Evolutionary conservation across 2,888 invertebrate species (phyloP), one percentile per base, ranked within the genome.

Genomic region (Drosophila pseudotalamancana): DNA sequence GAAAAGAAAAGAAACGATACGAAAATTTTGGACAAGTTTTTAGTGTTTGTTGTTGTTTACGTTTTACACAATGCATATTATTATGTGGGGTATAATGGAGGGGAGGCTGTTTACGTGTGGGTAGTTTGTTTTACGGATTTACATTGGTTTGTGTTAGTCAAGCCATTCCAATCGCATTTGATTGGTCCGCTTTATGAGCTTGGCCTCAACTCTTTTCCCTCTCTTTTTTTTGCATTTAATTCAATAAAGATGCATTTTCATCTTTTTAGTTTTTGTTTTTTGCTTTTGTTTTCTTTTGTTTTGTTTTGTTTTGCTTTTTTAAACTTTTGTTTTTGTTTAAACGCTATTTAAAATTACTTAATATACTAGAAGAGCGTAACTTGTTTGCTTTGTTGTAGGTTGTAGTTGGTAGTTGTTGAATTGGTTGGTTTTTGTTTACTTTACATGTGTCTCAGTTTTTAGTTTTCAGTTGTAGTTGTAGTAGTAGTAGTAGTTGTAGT

Each of bases 321-420:
- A 50, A 63, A 61, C 56, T 79, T 53, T 77, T 64, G 59, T 46
- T 60, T 72, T 72, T 73, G 68, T 78, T 84, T 84, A 74, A 74
- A 67, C 67, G 63, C 81, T 82, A 82, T 82, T 79, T 85, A 85
- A 83, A 82, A 85, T 83, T 85, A 83, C 85, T 85, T 85, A 83
- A 66, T 70, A 82, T 82, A 82, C 85, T 83, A 83, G 82, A 81
- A 84, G 81, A 84, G 85, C 83, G 85, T 82, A 82, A 76, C 85
- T 76, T 77, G 68, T 83, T 78, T 79, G 63, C 37, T 57, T 64
- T 65, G 72, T 70, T 77, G 64, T 63, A 51, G 71, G 71, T 53
- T 56, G 55, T 76, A 43, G 57, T 70, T 69, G 39, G 48, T 59
- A 64, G 46, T 62, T 64, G 43, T 60, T 68, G 46, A 56, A 55